phyloP scores from a whole-genome alignment of 2,797 vertebrate genomes.

The Pseudocheirus occidentalis region DNA sequence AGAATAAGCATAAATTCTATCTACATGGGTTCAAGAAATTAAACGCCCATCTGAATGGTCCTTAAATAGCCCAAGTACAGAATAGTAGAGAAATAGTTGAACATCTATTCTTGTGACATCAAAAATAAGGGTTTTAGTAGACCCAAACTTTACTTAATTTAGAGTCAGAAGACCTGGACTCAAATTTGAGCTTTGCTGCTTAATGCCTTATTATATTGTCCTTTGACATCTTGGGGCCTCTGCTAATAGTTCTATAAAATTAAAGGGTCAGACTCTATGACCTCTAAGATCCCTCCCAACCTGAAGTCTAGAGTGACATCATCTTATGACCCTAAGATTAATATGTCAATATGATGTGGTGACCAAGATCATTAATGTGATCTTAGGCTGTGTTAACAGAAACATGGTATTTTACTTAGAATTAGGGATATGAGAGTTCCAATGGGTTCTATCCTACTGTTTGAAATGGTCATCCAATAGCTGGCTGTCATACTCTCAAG shows the following conservation, averaged over 20 bases:
- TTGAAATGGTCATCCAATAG: neutral
- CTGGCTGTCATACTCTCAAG: neutral
- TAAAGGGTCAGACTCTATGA: neutral
- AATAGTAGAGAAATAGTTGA: neutral
- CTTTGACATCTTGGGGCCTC: neutral
- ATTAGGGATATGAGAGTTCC: neutral
- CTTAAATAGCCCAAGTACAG: neutral
- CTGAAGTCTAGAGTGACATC: neutral
- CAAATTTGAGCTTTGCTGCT: neutral
- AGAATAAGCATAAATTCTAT: neutral
- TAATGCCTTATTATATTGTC: neutral
- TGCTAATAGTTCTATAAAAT: neutral
- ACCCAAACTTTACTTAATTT: neutral
- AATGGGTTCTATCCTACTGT: neutral
- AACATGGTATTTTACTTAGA: neutral
- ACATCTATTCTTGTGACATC: neutral
- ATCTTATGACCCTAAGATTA: neutral
- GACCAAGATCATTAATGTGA: neutral
- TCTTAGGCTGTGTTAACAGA: neutral
- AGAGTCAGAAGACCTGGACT: neutral
- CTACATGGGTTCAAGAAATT: neutral
- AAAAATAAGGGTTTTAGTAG: neutral
- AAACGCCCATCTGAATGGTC: neutral
- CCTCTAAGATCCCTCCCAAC: neutral
- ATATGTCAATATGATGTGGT: neutral